Percentiles rank a stretch among this genome's conserved stretches.
Evolutionary conservation across 2,113 vertebrate genomes (phyloP).

Genomic region (Cynopterus brachyotis): DNA sequence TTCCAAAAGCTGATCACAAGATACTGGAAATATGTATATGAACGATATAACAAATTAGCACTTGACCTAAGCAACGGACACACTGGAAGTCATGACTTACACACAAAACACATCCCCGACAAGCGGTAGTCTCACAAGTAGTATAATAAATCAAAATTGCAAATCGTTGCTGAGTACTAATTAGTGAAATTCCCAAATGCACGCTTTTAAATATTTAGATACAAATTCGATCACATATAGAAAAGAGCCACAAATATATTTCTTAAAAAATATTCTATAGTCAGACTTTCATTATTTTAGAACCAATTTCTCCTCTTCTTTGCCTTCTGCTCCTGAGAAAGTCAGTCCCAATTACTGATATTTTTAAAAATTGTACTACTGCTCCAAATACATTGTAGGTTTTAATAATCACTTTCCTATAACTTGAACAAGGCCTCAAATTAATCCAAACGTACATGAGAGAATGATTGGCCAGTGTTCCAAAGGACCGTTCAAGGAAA

Average conservation of each 20-base stretch:
- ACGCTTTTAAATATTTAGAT: not conserved
- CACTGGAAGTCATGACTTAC: not conserved
- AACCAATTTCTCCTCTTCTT: not conserved
- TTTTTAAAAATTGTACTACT: not conserved
- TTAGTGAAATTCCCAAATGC: not conserved
- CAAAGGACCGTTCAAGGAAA: not conserved
- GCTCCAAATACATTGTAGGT: not conserved
- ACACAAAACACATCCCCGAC: not conserved
- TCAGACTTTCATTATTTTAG: not conserved
- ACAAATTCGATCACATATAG: not conserved
- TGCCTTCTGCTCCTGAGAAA: not conserved
- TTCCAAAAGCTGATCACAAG: not conserved
- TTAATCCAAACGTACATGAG: not conserved
- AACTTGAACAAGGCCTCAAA: not conserved
- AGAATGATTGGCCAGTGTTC: not conserved
- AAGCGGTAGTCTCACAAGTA: not conserved
- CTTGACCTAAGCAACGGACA: not conserved
- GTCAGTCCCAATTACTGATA: not conserved
- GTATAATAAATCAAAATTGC: not conserved
- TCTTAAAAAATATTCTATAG: not conserved
- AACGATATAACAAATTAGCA: not conserved
- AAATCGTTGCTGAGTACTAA: not conserved
- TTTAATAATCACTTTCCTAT: conserved; percentile 2
- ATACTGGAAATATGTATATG: not conserved
- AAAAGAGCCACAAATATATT: not conserved